Base-by-base conservation (phyloP, 64 coral and sea anemone species). In the Pachyseris speciosa region DNA sequence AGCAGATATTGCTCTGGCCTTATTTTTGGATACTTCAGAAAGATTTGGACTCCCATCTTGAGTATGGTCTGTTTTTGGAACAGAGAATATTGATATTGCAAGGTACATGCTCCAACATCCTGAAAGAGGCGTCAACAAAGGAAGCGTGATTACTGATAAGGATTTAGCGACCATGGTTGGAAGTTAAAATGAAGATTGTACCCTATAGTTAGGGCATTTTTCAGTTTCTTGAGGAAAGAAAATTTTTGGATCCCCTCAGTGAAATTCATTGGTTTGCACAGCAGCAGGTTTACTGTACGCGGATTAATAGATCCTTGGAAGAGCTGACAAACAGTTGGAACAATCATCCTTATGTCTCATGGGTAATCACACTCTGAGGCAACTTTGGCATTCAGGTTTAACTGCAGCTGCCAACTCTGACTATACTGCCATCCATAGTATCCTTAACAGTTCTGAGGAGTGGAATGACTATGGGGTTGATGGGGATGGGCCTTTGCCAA, bases 21-120 rank as follows among this genome's bases (percentile, higher is more conserved):
- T 94, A 61, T 94, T 94, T 73, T 31, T 42, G 37, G 22, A 94
- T 45, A 76, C 75, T 41, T 65, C 69, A 27, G 36, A 78, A 83
- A 66, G 72, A 37, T 88, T 72, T 88, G 85, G 85, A 30, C 75
- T 94, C 25, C 91, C 84, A 80, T 94, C 91, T 22, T 37, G 91
- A 32, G 91, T 78, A 27, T 69, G 91, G 37, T 93, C 91, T 87
- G 91, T 87, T 87, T 78, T 67, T 87, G 91, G 84, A 86, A 86
- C 64, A 39, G 83, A 93, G 44, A 92, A 84, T 74, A 64, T 83
- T 58, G 65, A 25, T 61, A 48, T 91, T n/a, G 73, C 88, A 25
- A 85, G 41, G 37, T 85, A 85, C 31, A 66, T 85, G 57, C 60
- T 85, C 10, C 60, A 69, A 61, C 81, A 69, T 48, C 81, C 84